phyloP scores from a whole-genome alignment of 2,113 vertebrate genomes.

The Athene cunicularia region DNA sequence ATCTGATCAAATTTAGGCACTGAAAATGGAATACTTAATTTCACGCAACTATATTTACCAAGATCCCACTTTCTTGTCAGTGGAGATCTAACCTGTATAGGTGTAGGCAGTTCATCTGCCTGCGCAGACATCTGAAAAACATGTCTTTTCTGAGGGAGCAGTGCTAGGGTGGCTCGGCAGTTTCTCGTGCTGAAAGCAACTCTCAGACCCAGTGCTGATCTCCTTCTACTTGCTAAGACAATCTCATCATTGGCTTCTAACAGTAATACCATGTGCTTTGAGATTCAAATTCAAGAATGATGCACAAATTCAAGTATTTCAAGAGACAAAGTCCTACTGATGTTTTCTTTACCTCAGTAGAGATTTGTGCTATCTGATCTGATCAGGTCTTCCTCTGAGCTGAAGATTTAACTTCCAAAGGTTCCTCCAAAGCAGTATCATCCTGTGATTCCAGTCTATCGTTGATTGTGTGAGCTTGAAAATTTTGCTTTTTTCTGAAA shows the following conservation, averaged over 20 bases:
- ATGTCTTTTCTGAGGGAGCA: background rate
- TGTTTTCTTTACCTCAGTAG: background rate
- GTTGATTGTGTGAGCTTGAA: accelerated
- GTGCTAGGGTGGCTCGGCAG: background rate
- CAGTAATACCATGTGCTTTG: accelerated
- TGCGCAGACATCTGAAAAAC: background rate
- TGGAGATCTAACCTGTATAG: background rate
- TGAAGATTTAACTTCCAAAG: background rate
- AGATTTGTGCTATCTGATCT: background rate
- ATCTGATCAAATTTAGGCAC: background rate
- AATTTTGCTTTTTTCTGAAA: background rate
- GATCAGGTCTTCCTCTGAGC: background rate
- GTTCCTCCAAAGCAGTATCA: background rate
- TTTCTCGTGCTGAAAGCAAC: background rate
- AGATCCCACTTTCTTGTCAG: accelerated
- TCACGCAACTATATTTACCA: background rate
- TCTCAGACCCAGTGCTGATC: background rate
- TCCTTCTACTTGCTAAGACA: background rate
- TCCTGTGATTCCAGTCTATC: background rate
- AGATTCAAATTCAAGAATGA: background rate
- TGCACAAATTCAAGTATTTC: background rate
- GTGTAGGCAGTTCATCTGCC: background rate
- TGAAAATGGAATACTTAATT: background rate
- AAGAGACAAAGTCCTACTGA: background rate
- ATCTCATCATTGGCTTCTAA: background rate